Evolutionary conservation across 2,888 invertebrate genomes (phyloP), one percentile per base, ranked within the genome.

Genomic region (Serrognathus titanus): DNA sequence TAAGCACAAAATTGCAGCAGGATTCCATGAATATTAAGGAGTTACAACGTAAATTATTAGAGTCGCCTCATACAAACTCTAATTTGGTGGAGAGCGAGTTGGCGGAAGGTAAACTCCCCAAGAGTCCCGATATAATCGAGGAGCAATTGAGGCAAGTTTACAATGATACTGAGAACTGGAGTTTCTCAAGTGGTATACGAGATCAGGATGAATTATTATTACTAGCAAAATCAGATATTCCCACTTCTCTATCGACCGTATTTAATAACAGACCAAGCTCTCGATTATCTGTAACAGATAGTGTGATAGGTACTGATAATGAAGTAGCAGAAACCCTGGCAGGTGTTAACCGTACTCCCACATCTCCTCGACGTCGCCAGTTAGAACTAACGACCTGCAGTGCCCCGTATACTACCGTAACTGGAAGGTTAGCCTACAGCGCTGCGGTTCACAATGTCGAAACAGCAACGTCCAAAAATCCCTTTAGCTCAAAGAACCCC

Each of bases 1-100:
- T 90, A 70, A 88, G 88, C 73, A 85, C 82, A 63, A 89, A 89
- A 78, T 81, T 90, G 71, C 87, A 89, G 68, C 87, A 88, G 78
- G 90, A 90, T 79, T 88, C 89, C 57, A 85, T 87, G 75, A 88
- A 88, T 76, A 81, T 89, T 68, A 87, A 88, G 78, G 88, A 89
- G 74, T 80, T 90, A 64, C 87, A 88, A 77, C 83, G 85, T 68
- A 83, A 86, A 75, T 78, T 89, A 63, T 79, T 87, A 71, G 87
- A 86, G 72, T 85, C 87, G 10, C 86, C 87, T 58, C 81, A 82
- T 56, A 79, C 45, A 2, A 80, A 73, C 63, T 78, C 83, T 63
- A 83, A 84, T 61, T 66, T 68, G 40, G 68, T 71, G 20, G 80
- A 82, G 57, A 85, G 85, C 73, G 82, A 82, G 1, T 84, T 83